A percentile compares a stretch with the other conserved stretches of the same genome.
These are phyloP conservation scores for Telmatochromis sp. DNA, from an alignment of 2,113 vertebrate species.

Conservation along the genomic window DNA sequence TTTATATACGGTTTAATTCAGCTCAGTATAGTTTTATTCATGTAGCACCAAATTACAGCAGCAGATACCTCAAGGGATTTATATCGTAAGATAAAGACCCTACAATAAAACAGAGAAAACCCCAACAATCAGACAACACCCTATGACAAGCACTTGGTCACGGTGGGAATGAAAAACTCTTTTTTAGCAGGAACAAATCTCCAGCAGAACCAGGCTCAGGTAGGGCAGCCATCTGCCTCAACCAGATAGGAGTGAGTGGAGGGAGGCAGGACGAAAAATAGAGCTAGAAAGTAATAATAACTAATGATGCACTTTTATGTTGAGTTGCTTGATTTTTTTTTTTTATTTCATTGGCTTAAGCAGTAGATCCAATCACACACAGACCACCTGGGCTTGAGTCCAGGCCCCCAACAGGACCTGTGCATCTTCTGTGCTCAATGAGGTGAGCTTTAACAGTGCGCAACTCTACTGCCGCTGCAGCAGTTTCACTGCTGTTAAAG, in stretches of 20 bases:
- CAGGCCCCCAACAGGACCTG: background rate
- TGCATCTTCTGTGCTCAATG: background rate
- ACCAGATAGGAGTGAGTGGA: background rate
- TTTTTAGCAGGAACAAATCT: background rate
- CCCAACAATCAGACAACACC: background rate
- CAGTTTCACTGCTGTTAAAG: background rate
- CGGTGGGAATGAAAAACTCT: background rate
- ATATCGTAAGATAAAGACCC: background rate
- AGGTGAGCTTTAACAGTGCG: background rate
- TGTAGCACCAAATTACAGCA: background rate
- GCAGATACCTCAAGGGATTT: background rate
- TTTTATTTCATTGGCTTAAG: background rate
- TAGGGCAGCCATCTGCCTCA: background rate
- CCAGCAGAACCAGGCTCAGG: background rate
- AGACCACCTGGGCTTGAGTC: background rate
- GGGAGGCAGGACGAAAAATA: background rate
- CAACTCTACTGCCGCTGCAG: background rate
- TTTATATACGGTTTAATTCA: background rate
- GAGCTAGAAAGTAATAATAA: background rate
- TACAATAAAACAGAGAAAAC: background rate
- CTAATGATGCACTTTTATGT: background rate
- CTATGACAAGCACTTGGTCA: background rate
- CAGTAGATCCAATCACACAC: background rate
- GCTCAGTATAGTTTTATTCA: background rate
- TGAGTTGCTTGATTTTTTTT: background rate